A percentile compares a stretch with the other conserved stretches of the same genome.
These are phyloP conservation scores for Calameuta idolon DNA, from an alignment of 2,888 invertebrate species.

Conservation along the genomic window DNA sequence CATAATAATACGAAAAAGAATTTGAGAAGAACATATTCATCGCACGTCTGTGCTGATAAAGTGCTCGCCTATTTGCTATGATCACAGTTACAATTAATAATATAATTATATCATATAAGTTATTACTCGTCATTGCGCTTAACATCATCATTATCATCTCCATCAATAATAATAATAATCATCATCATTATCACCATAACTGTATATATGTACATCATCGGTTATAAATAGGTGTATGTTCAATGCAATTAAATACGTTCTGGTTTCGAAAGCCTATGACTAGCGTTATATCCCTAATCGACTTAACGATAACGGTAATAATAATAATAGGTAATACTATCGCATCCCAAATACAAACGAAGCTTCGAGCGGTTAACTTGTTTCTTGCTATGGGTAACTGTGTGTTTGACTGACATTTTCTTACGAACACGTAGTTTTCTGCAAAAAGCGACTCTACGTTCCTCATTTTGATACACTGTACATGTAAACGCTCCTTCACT, in stretches of 20 bases:
- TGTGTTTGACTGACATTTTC: conserved; percentile 13
- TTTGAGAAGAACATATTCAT: conserved; percentile 15
- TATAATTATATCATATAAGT: conserved; percentile 56
- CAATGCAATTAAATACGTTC: conserved; percentile 61
- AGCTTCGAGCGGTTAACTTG: conserved; percentile 36
- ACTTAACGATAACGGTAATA: conserved; percentile 31
- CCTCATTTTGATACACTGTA: conserved; percentile 60
- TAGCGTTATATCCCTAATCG: conserved; percentile 45
- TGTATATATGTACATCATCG: conserved; percentile 60
- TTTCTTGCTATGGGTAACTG: conserved; percentile 22
- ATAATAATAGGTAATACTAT: conserved; percentile 27
- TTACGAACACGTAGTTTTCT: conserved; percentile 24
- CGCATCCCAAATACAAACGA: conserved; percentile 26
- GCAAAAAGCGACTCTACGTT: conserved; percentile 33
- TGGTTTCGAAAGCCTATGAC: conserved; percentile 61
- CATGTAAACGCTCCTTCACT: conserved; percentile 40
- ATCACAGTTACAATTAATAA: conserved; percentile 65
- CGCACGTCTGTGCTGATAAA: conserved; percentile 47
- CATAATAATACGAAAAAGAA: neutral
- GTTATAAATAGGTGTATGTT: conserved; percentile 59
- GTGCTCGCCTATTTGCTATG: conserved; percentile 62
- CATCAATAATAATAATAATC: conserved; percentile 20
- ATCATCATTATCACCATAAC: conserved; percentile 40
- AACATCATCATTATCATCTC: conserved; percentile 33
- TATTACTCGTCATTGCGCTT: conserved; percentile 46